phyloP scores from a whole-genome alignment of 2,113 vertebrate species.

The Eulacestoma nigropectus region DNA sequence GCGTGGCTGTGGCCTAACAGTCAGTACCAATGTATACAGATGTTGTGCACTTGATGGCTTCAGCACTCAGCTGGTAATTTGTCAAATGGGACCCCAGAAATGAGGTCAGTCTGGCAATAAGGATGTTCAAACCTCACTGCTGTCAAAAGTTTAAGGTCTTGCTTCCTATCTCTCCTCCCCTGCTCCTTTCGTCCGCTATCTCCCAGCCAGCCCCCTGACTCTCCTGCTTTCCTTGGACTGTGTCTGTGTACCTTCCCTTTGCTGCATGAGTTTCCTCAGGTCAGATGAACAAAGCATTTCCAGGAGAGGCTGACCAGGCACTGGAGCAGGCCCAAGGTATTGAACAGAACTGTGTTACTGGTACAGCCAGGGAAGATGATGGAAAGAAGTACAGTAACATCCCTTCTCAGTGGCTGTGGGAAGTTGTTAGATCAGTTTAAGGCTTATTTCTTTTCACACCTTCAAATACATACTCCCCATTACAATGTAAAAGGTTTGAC shows the following conservation, averaged over 20 bases:
- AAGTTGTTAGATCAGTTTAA: background rate
- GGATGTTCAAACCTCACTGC: background rate
- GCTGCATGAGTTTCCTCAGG: background rate
- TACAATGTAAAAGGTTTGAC: background rate
- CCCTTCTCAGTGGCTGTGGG: background rate
- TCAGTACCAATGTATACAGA: background rate
- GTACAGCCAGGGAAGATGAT: background rate
- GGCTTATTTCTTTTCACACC: background rate
- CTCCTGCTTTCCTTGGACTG: background rate
- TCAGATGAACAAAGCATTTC: background rate
- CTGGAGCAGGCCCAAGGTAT: background rate
- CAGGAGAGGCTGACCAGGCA: background rate
- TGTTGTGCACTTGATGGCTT: background rate
- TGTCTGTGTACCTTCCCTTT: background rate
- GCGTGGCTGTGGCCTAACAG: background rate
- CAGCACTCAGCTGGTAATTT: background rate
- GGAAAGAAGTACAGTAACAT: background rate
- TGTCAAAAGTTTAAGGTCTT: background rate
- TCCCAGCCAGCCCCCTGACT: background rate
- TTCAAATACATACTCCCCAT: background rate
- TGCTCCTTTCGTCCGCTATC: background rate
- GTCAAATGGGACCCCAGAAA: background rate
- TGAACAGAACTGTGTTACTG: background rate
- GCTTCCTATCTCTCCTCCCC: background rate
- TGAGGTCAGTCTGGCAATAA: background rate